Percentiles rank a stretch among this genome's conserved stretches.
phyloP scores from a whole-genome alignment of 2,888 invertebrate species.

The Mycalesis mineus region DNA sequence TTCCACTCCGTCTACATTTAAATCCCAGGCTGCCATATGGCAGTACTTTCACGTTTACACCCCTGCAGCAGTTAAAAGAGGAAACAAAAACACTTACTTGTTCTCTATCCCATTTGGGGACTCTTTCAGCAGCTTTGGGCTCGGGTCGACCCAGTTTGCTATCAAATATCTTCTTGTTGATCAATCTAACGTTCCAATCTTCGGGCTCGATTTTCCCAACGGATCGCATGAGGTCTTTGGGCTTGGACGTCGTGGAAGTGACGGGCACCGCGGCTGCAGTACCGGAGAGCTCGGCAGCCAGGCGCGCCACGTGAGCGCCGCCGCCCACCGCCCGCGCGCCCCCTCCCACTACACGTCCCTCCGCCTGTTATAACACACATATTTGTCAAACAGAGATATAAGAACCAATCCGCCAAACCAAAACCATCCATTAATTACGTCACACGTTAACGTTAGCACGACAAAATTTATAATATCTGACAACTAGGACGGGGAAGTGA shows the following conservation, averaged over 20 bases:
- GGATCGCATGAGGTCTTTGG: constrained; percentile 90
- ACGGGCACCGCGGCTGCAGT: constrained; percentile 62
- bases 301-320: constrained; percentile 57
- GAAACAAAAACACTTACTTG: constrained; percentile 65
- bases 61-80: too few relatives aligned
- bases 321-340: constrained; percentile 51
- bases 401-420: too few relatives aligned
- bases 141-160: constrained; percentile 82
- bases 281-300: constrained; percentile 87
- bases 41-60: too few relatives aligned
- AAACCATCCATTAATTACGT: too few relatives aligned
- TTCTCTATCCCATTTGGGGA: constrained; percentile 94
- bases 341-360: constrained; percentile 58
- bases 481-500: too few relatives aligned
- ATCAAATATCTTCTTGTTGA: constrained; percentile 91
- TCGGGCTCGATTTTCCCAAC: constrained; percentile 92
- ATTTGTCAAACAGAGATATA: neutral
- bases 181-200: constrained; percentile 94
- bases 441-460: too few relatives aligned
- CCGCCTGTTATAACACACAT: constrained; percentile 45
- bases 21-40: too few relatives aligned
- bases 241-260: constrained; percentile 81
- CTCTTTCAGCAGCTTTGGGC: constrained; percentile 83
- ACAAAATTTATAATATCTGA: too few relatives aligned
- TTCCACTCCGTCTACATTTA: too few relatives aligned